These are phyloP conservation scores for Agrochola macilenta DNA, from an alignment of 2,888 invertebrate genomes.

Conservation along the genomic window DNA sequence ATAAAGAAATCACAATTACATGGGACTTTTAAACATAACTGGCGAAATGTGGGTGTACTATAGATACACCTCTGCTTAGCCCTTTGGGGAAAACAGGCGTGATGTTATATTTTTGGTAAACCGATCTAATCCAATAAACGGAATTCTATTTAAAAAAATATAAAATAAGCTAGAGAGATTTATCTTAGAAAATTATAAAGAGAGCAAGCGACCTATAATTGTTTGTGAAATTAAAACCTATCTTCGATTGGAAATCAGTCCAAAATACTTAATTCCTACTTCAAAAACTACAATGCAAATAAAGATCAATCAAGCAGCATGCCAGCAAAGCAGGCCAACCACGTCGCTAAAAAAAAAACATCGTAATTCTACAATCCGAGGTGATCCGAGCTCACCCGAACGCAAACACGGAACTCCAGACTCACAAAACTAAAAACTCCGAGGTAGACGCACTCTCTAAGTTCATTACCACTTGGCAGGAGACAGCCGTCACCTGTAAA, in stretches of 20 bases:
- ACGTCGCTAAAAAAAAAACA: neutral
- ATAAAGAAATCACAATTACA: too few relatives aligned
- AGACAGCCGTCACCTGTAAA: conserved; percentile 77
- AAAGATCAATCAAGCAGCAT: neutral
- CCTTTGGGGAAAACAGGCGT: too few relatives aligned
- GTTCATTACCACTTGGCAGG: conserved; percentile 89
- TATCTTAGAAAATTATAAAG: too few relatives aligned
- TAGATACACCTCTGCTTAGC: too few relatives aligned
- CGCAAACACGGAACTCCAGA: conserved; percentile 33
- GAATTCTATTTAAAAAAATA: too few relatives aligned
- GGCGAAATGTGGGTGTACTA: too few relatives aligned
- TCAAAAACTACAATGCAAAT: too few relatives aligned
- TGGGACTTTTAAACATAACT: too few relatives aligned
- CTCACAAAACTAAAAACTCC: conserved; percentile 52
- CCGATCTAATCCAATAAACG: too few relatives aligned
- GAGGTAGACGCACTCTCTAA: conserved; percentile 76
- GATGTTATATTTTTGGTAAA: too few relatives aligned
- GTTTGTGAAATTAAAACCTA: neutral
- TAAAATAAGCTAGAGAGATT: too few relatives aligned
- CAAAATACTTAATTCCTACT: neutral
- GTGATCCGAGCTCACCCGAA: neutral
- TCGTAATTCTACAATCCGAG: neutral
- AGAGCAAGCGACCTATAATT: neutral
- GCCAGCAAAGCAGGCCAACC: neutral
- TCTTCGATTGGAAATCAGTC: neutral